These are phyloP conservation scores for Nasonovia ribisnigri DNA, from an alignment of 2,888 invertebrate species.

Conservation along the genomic window DNA sequence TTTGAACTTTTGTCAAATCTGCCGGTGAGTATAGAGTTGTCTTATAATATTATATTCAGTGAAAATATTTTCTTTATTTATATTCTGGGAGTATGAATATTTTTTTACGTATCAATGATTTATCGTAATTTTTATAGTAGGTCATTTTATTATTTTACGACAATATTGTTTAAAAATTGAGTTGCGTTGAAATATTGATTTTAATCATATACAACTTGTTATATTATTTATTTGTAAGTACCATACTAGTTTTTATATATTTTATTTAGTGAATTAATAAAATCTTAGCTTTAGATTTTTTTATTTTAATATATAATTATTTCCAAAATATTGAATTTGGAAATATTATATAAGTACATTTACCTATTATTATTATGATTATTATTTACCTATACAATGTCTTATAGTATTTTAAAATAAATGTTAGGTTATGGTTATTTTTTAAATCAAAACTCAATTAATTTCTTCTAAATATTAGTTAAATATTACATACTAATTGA, in stretches of 20 bases:
- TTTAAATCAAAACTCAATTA: neutral
- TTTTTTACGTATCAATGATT: neutral
- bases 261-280: neutral
- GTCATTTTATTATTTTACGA: neutral
- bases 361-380: no score
- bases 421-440: neutral
- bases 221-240: neutral
- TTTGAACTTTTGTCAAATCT: neutral
- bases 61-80: neutral
- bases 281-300: neutral
- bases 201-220: neutral
- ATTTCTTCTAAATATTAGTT: no score
- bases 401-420: neutral
- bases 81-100: neutral
- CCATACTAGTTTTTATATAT: neutral
- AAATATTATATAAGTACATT: no score
- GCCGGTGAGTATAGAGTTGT: neutral
- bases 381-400: neutral
- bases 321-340: neutral
- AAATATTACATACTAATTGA: no score
- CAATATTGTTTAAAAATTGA: neutral
- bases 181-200: neutral
- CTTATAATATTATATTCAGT: neutral
- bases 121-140: neutral
- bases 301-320: neutral